Evolutionary conservation across 2,888 invertebrate genomes (phyloP).

Genomic region (Athrips mouffetella): DNA sequence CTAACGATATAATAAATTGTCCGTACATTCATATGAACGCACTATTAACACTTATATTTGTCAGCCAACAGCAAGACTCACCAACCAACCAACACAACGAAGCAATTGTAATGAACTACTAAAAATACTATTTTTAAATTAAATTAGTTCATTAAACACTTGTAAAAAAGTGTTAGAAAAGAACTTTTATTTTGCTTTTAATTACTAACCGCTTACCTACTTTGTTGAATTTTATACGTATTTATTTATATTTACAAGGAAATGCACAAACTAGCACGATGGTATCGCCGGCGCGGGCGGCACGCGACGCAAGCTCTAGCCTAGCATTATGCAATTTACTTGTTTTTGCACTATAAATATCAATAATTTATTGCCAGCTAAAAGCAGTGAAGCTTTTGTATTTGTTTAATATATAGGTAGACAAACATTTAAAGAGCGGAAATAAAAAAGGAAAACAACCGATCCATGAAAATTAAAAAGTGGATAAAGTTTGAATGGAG

Average conservation of each 20-base stretch:
- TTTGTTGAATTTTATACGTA: not conserved
- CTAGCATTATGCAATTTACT: constrained; percentile 31
- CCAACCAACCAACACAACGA: no score
- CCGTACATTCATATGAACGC: no score
- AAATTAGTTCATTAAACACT: no score
- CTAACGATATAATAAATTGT: no score
- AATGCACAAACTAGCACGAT: constrained; percentile 27
- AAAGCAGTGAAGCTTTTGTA: no score
- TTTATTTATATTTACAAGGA: constrained; percentile 7
- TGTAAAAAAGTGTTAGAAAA: not conserved
- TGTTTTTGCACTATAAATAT: constrained; percentile 40
- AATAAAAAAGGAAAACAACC: no score
- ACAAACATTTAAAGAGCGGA: not conserved
- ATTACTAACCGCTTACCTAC: not conserved
- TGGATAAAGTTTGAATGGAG: no score
- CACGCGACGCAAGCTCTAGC: constrained; percentile 33
- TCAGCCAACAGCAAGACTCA: no score
- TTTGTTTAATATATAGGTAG: not conserved
- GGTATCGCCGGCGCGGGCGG: constrained; percentile 31
- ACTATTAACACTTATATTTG: no score
- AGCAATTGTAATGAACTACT: no score
- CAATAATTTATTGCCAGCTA: constrained; percentile 38
- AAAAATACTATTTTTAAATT: no score
- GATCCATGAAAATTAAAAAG: no score
- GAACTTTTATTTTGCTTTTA: not conserved